Base-by-base conservation (phyloP, 2,888 invertebrate genomes). In the Microctonus aethiopoides region DNA sequence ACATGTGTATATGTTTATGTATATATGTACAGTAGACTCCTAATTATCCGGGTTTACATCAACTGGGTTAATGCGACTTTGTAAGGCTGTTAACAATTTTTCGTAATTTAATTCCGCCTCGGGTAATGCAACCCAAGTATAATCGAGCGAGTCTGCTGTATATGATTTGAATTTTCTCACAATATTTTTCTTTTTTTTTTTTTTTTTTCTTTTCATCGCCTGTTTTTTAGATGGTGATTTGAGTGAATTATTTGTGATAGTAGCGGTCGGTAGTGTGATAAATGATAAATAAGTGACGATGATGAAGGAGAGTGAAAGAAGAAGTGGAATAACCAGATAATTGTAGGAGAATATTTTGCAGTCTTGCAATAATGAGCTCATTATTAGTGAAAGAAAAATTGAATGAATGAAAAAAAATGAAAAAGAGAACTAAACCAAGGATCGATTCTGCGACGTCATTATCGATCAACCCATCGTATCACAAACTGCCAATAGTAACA, bases 401-500 rank as follows among this genome's bases (percentile, higher is more conserved):
- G 3, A 54, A n/a, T 29, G 29, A 29, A 29, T 29, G 29, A 29
- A 29, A 29, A 29, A 29, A 29, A n/a, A n/a, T n/a, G n/a, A 52
- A 6, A 22, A 24, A 22, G 11, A 22, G 26, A 13, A 54, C 54
- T 54, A 46, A 20, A 46, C 46, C 46, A 46, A 7, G 9, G n/a
- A 54, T 24, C 54, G 54, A 54, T 24, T 11, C 10, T 22, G 54
- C n/a, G 10, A 26, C n/a, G 26, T 34, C 20, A 16, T 20, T 1
- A 57, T 57, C 11, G 57, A 41, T 57, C 46, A 32, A 26, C 39
- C 22, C 59, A 56, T n/a, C 20, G 1, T 52, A 46, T 51, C n/a
- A 16, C 36, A 36, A 60, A 67, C 67, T 67, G 67, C 67, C 67
- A 67, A 67, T 67, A 61, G 67, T 61, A 36, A 24, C 67, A 39